Percentiles rank a stretch among this genome's conserved stretches.
These are phyloP conservation scores for Pheosia gnoma DNA, from an alignment of 2,888 invertebrate genomes.

Conservation along the genomic window DNA sequence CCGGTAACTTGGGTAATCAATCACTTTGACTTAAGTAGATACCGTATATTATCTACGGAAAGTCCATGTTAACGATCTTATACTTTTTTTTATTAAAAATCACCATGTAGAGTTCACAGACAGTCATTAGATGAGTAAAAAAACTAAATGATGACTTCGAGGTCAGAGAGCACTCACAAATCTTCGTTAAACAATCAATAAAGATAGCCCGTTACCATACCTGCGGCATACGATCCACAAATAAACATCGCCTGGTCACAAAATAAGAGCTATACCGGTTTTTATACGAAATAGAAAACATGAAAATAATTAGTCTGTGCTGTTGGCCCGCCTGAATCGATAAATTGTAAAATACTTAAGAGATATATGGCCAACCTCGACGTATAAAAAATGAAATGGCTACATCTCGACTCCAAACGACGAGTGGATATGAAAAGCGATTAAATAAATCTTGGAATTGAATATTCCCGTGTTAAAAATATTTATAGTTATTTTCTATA, in stretches of 20 bases:
- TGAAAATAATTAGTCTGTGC: slow-evolving; percentile 29
- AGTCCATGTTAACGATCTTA: not conserved
- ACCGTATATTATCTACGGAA: not conserved
- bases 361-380: not conserved
- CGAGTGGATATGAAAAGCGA: slow-evolving; percentile 1
- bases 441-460: not conserved
- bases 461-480: not conserved
- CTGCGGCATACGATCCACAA: slow-evolving; percentile 17
- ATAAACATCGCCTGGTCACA: slow-evolving; percentile 27
- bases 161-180: slow-evolving; percentile 29
- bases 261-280: slow-evolving; percentile 36
- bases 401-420: slow-evolving; percentile 11
- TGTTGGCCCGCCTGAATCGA: slow-evolving; percentile 23
- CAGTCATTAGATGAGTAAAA: slow-evolving; percentile 29
- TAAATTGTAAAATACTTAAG: slow-evolving; percentile 18
- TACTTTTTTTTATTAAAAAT: not conserved
- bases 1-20: not conserved
- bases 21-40: not conserved
- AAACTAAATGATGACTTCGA: slow-evolving; percentile 20
- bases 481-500: not conserved
- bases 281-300: slow-evolving; percentile 25
- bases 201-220: slow-evolving; percentile 26
- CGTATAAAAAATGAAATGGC: slow-evolving; percentile 15
- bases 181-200: slow-evolving; percentile 28
- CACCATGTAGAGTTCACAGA: slow-evolving; percentile 17